phyloP scores from a whole-genome alignment of 2,888 invertebrate genomes.

The Entomobrya multifasciata region DNA sequence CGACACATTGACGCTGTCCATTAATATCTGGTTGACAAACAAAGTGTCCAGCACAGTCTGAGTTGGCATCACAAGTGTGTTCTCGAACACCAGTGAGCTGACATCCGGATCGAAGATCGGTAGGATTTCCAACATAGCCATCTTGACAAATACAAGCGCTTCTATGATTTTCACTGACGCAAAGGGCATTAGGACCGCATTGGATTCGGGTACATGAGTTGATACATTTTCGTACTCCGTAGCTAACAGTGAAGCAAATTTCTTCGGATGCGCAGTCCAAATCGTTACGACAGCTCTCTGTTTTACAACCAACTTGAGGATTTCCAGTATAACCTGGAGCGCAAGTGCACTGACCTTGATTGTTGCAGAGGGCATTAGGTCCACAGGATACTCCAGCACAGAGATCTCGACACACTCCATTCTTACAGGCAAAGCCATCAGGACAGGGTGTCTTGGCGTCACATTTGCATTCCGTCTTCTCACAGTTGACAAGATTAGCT shows the following conservation, averaged over 20 bases:
- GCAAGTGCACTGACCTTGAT: constrained; percentile 89
- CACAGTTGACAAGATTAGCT: constrained; percentile 76
- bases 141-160: constrained; percentile 93
- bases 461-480: constrained; percentile 76
- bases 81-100: constrained; percentile 85
- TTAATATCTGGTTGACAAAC: constrained; percentile 86
- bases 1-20: constrained; percentile 87
- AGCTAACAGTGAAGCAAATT: constrained; percentile 93
- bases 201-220: constrained; percentile 93
- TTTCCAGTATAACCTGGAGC: constrained; percentile 88
- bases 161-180: constrained; percentile 91
- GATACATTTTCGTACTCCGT: constrained; percentile 90
- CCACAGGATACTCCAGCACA: constrained; percentile 90
- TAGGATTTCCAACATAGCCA: constrained; percentile 88
- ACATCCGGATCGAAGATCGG: constrained; percentile 89
- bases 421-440: constrained; percentile 85
- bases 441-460: constrained; percentile 73
- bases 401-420: constrained; percentile 88
- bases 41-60: constrained; percentile 87
- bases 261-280: constrained; percentile 91
- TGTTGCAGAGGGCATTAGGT: constrained; percentile 89
- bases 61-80: constrained; percentile 86
- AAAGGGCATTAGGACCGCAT: constrained; percentile 94
- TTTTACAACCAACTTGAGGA: constrained; percentile 89
- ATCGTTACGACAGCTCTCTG: constrained; percentile 89